Conservation (phyloP, 2,888 invertebrate species). For the Pristionchus exspectatus region DNA sequence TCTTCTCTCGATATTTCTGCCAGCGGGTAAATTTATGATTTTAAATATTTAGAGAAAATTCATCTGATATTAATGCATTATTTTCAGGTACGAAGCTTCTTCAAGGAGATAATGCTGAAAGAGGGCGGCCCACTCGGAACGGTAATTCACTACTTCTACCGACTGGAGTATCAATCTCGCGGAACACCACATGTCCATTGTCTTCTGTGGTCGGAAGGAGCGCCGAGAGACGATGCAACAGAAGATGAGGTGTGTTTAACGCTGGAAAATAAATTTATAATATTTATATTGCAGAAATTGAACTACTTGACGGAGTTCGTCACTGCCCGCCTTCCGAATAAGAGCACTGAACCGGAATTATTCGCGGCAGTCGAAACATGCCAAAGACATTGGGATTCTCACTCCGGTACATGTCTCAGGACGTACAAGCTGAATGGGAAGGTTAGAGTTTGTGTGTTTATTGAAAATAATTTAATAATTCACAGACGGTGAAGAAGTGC, state of each 20-base stretch:
- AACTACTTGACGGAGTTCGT: conserved; percentile 37
- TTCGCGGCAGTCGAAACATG: background rate
- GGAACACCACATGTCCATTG: conserved; percentile 57
- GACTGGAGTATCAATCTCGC: conserved; percentile 57
- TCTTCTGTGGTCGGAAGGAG: conserved; percentile 54
- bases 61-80: too few relatives aligned
- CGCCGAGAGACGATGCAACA: background rate
- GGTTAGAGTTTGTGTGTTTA: background rate
- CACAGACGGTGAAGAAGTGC: conserved; percentile 27
- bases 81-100: conserved; percentile 5
- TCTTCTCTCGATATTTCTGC: conserved; percentile 52
- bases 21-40: background rate
- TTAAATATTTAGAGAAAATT: background rate
- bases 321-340: conserved; percentile 52
- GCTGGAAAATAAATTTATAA: too few relatives aligned
- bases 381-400: background rate
- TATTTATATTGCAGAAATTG: background rate
- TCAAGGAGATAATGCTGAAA: conserved; percentile 29
- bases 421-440: background rate
- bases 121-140: conserved; percentile 55
- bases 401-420: background rate
- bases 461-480: background rate
- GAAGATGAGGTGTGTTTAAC: background rate
- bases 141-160: conserved; percentile 50
- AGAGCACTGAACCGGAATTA: conserved; percentile 42